Evolutionary conservation across 2,888 invertebrate species (phyloP), one percentile per base, ranked within the genome.

Genomic region (Oithona nana): DNA sequence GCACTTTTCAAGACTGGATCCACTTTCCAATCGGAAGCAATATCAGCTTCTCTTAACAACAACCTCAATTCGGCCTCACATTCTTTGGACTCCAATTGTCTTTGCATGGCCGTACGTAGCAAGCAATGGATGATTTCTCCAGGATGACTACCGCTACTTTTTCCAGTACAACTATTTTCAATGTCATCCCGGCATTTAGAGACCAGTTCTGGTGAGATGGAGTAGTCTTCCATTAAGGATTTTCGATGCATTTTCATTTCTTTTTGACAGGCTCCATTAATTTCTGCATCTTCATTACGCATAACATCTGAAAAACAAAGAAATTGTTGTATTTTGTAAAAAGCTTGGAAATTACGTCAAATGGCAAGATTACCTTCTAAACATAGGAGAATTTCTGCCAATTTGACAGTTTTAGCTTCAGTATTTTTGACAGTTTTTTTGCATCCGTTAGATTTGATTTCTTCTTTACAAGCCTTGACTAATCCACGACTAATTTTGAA

Each of bases 21-120:
- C 0, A 95, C 88, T 68, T 88, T 80, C 87, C 93, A 93, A 74
- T 95, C 90, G 74, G 89, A 88, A 1, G 87, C 94, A n/a, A 83
- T 85, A 73, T 97, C 93, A 3, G 88, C 83, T 69, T 88, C 83
- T 74, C 86, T 84, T 2, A 95, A 77, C 52, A 95, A 74, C 48
- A 77, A 76, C 73, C 89, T 87, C 65, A 95, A 73, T 83, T 84
- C 68, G 2, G 1, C 3, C 6, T 24, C 24, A 11, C 54, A 54
- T 24, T 54, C 24, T 13, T 3, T 20, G 24, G 3, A 16, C 26
- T 54, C 24, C 3, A 54, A 16, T 11, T 54, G 13, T 54, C 54
- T 20, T 2, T 54, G 2, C 63, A 70, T 68, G 1, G 73, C 71
- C 52, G 69, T 66, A 28, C 70, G 68, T 74, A 78, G 75, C 24